Evolutionary conservation across 2,888 invertebrate genomes (phyloP).

Genomic region (Leptinotarsa juncta): DNA sequence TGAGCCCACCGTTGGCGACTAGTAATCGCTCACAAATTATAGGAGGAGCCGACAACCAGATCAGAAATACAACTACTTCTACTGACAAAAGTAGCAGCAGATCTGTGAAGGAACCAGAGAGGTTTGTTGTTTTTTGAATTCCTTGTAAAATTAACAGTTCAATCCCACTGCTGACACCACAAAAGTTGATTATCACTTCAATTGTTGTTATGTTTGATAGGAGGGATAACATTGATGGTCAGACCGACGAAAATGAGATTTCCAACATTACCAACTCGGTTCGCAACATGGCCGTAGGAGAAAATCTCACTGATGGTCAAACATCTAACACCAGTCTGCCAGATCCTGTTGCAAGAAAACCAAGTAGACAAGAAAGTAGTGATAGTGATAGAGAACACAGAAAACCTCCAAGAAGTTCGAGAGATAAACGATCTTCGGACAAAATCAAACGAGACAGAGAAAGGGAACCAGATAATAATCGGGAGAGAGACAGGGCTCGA

Average conservation of each 20-base stretch:
- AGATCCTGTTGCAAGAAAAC: slow-evolving; percentile 46
- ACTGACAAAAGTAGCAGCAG: slow-evolving; percentile 52
- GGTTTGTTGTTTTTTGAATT: background rate
- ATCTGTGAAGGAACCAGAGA: slow-evolving; percentile 47
- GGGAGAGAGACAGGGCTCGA: slow-evolving; percentile 43
- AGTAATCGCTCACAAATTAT: slow-evolving; percentile 57
- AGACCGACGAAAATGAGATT: slow-evolving; percentile 52
- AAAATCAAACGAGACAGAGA: slow-evolving; percentile 45
- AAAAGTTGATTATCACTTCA: background rate
- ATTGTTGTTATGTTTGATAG: slow-evolving; percentile 29
- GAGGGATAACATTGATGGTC: slow-evolving; percentile 59
- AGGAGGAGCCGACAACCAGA: slow-evolving; percentile 54
- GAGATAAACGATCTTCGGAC: slow-evolving; percentile 45
- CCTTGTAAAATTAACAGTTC: background rate
- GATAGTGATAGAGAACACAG: slow-evolving; percentile 59
- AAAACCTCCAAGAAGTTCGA: slow-evolving; percentile 41
- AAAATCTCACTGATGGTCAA: slow-evolving; percentile 57
- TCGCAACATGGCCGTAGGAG: slow-evolving; percentile 62
- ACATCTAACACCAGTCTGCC: slow-evolving; percentile 48
- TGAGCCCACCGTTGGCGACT: slow-evolving; percentile 22
- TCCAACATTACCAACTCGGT: slow-evolving; percentile 56
- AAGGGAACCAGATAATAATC: slow-evolving; percentile 43
- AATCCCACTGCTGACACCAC: background rate
- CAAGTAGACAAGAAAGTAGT: slow-evolving; percentile 59
- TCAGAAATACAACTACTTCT: slow-evolving; percentile 35